Conservation (phyloP, 1,140 invertebrate species). For the Whitmania pigra region DNA sequence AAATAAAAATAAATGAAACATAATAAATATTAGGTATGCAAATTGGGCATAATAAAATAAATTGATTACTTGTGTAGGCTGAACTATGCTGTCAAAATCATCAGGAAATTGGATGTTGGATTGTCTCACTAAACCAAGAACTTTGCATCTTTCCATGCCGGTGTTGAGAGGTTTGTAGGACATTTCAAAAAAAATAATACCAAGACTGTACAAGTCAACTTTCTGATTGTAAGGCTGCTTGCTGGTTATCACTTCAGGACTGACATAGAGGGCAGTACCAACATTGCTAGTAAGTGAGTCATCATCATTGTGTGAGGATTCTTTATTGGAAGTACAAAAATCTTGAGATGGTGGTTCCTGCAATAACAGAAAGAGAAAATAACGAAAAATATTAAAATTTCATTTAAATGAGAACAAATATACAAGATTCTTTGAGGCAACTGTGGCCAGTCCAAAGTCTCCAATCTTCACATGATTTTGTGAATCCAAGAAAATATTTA, state of each 20-base stretch:
- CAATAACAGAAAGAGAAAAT: background rate
- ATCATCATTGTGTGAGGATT: conserved; percentile 27
- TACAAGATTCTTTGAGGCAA: conserved; percentile 34
- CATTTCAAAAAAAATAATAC: conserved; percentile 56
- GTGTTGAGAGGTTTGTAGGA: conserved; percentile 66
- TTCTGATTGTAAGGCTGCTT: conserved; percentile 52
- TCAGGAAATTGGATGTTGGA: conserved; percentile 56
- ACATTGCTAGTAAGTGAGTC: conserved; percentile 58
- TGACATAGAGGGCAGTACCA: conserved; percentile 83
- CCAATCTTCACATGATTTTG: conserved; percentile 64
- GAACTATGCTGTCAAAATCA: conserved; percentile 46
- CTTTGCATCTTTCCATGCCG: conserved; percentile 71
- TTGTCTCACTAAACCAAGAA: conserved; percentile 56
- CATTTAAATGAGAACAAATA: background rate
- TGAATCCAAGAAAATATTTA: conserved; percentile 90
- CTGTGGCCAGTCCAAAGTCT: conserved; percentile 26
- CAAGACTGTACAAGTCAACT: conserved; percentile 58
- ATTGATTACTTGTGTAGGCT: conserved; percentile 32
- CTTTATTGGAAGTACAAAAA: background rate
- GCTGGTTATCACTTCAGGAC: conserved; percentile 62
- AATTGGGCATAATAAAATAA: background rate
- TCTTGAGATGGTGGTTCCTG: background rate
- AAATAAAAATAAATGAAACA: conserved; percentile 21
- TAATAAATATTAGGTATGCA: background rate
- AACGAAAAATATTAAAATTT: background rate